These are phyloP conservation scores for Enteromius argenteus DNA, from an alignment of 2,797 vertebrate species.

Conservation along the genomic window DNA sequence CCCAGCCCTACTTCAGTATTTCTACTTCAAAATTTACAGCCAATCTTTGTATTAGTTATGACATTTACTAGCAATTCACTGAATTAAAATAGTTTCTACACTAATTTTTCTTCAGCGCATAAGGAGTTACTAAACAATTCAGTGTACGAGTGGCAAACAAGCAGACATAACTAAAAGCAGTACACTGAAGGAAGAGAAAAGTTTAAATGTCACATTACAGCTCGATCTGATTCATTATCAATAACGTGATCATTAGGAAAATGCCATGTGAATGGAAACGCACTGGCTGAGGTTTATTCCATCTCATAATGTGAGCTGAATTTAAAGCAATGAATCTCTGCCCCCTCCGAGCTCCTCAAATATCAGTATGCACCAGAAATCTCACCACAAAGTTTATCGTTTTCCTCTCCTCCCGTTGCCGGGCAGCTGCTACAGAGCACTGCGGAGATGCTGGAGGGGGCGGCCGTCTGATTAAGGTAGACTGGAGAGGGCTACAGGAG, in stretches of 20 bases:
- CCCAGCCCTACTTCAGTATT: too few relatives aligned
- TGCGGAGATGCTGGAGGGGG: constrained; percentile 20
- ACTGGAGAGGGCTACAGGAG: constrained; percentile 40
- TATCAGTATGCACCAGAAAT: constrained; percentile 30
- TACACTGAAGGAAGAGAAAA: background rate
- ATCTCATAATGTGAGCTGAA: constrained; percentile 34
- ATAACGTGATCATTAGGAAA: constrained; percentile 48
- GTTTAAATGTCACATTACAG: constrained; percentile 47
- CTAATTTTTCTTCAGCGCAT: background rate
- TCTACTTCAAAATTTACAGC: background rate
- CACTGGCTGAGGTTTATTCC: constrained; percentile 25
- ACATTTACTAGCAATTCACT: background rate
- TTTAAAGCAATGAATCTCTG: constrained; percentile 16
- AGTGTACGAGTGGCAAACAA: background rate
- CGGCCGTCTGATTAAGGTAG: constrained; percentile 29
- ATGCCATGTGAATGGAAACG: constrained; percentile 31
- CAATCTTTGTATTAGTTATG: background rate
- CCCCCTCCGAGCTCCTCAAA: constrained; percentile 25
- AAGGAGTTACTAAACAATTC: constrained; percentile 9
- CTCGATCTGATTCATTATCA: constrained; percentile 43
- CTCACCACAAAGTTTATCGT: constrained; percentile 29
- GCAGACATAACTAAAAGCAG: constrained; percentile 1
- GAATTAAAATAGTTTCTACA: background rate
- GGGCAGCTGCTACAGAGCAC: constrained; percentile 40
- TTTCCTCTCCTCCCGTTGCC: constrained; percentile 27